Base-by-base conservation (phyloP, 2,888 invertebrate species). In the Drosophila bunnanda region DNA sequence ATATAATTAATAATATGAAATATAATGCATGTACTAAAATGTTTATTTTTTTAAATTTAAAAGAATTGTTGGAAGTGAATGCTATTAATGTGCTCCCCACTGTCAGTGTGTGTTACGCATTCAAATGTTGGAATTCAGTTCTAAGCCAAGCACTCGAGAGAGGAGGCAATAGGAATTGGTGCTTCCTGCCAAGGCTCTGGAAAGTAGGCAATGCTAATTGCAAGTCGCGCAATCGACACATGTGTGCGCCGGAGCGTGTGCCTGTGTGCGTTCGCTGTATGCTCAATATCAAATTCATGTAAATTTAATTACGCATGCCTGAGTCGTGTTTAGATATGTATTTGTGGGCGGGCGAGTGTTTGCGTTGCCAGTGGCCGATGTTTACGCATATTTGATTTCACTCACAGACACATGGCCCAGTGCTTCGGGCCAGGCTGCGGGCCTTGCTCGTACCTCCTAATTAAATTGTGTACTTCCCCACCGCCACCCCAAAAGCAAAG, bases 231-330 rank as follows among this genome's bases (percentile, higher is more conserved):
- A 22, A 52, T 56, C 48, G 28, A 41, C 32, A 25, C 46, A 30
- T 20, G 39, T 58, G 57, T 43, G 32, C 36, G 32, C n/a, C 20
- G 32, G 9, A 32, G 44, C 53, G 22, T 34, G 44, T 34, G 41
- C 46, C 17, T 38, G 39, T 57, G 38, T 71, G 59, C 58, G 44
- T 48, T 46, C n/a, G 20, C 38, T 71, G 66, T 74, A 70, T 82
- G 80, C 77, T 88, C 87, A 86, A 83, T 83, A 83, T 82, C 82
- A 83, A 72, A 87, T 84, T 85, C 89, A 85, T 85, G 89, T 84
- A 89, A 89, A 85, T 85, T 85, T 89, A 89, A 85, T 85, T 87
- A 85, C 85, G 85, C 88, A 78, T 88, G 83, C 87, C 76, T 75
- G 81, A 83, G 64, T 73, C 83, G 62, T 88, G 82, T 82, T 86